A percentile compares a stretch with the other conserved stretches of the same genome.
phyloP scores from a whole-genome alignment of 2,888 invertebrate genomes.

The Cantharis flavilabris region DNA sequence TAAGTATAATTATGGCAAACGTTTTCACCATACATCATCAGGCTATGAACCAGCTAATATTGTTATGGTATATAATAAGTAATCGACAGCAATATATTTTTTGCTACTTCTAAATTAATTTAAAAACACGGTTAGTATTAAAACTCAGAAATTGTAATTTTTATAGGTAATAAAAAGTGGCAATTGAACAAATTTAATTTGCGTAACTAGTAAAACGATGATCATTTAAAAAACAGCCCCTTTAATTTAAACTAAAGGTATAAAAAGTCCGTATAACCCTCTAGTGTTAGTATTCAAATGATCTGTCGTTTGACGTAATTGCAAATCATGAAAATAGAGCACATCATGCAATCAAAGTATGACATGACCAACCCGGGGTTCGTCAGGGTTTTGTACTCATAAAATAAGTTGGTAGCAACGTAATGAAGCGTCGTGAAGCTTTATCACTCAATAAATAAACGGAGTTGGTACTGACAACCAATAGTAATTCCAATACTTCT shows the following conservation, averaged over 20 bases:
- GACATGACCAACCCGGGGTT: slow-evolving; percentile 37
- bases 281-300: slow-evolving; percentile 44
- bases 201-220: slow-evolving; percentile 43
- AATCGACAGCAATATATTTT: not conserved
- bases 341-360: slow-evolving; percentile 38
- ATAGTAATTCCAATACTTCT: slow-evolving; percentile 16
- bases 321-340: slow-evolving; percentile 47
- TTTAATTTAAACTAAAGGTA: slow-evolving; percentile 49
- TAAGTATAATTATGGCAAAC: too few relatives aligned
- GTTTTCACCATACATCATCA: too few relatives aligned
- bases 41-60: too few relatives aligned
- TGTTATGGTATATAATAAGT: too few relatives aligned
- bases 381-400: slow-evolving; percentile 40
- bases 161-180: slow-evolving; percentile 40
- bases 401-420: slow-evolving; percentile 52
- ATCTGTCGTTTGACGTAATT: slow-evolving; percentile 46
- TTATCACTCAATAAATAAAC: slow-evolving; percentile 53
- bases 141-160: slow-evolving; percentile 12
- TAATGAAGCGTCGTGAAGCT: slow-evolving; percentile 53
- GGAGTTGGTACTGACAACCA: slow-evolving; percentile 29
- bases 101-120: not conserved
- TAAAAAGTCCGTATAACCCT: slow-evolving; percentile 45
- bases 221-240: slow-evolving; percentile 38
- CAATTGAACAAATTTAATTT: slow-evolving; percentile 50
- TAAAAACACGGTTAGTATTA: not conserved